These are phyloP conservation scores for Distichodus sexfasciatus DNA, from an alignment of 2,797 vertebrate genomes.

Conservation along the genomic window DNA sequence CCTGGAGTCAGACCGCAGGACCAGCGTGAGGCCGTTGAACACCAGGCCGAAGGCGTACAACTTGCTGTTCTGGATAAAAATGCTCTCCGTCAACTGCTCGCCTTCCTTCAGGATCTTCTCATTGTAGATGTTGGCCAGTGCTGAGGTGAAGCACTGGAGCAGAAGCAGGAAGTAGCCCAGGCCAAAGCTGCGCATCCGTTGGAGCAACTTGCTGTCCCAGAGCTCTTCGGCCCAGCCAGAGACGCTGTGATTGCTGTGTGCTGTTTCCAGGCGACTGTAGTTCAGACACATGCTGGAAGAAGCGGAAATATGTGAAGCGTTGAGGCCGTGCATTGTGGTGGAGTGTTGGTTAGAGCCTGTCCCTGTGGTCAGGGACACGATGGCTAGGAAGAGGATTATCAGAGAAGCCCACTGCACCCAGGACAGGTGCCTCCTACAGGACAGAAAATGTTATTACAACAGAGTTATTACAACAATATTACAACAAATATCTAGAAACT, in stretches of 20 bases:
- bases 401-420: conserved; percentile 95
- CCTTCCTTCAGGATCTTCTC: conserved; percentile 98
- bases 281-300: conserved; percentile 88
- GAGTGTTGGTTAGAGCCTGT: conserved; percentile 74
- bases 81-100: conserved; percentile 86
- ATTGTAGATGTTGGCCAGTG: conserved; percentile 97
- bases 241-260: conserved; percentile 63
- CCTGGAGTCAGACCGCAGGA: conserved; percentile 75
- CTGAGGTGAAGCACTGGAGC: conserved; percentile 91
- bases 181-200: conserved; percentile 77
- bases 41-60: conserved; percentile 89
- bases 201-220: conserved; percentile 74
- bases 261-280: conserved; percentile 67
- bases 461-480: not conserved
- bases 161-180: conserved; percentile 89
- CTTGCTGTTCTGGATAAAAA: conserved; percentile 96
- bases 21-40: conserved; percentile 87
- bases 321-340: conserved; percentile 73
- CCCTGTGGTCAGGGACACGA: conserved; percentile 84
- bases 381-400: conserved; percentile 89
- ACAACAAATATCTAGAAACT: not conserved
- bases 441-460: not conserved
- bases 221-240: conserved; percentile 62
- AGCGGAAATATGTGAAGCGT: conserved; percentile 73
- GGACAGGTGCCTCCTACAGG: conserved; percentile 83